Conservation (phyloP, 2,888 invertebrate genomes). For the Drosophila suboccidentalis region DNA sequence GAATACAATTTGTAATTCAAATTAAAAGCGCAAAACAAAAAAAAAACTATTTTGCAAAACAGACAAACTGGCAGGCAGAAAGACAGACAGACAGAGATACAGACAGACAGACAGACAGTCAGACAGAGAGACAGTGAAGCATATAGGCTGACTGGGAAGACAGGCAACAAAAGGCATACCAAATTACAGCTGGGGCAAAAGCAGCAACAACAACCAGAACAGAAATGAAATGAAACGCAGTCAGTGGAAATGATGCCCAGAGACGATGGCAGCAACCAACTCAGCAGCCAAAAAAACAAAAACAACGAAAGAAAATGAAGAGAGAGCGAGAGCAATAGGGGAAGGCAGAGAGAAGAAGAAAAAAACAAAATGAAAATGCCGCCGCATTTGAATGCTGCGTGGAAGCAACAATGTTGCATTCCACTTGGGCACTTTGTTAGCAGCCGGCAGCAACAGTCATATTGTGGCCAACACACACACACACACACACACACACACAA, state of each 20-base stretch:
- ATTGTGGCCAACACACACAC: slow-evolving; percentile 42
- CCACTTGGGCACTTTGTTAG: slow-evolving; percentile 80
- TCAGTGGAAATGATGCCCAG: slow-evolving; percentile 78
- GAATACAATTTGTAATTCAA: slow-evolving; percentile 77
- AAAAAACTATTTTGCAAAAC: slow-evolving; percentile 42
- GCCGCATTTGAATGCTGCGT: slow-evolving; percentile 78
- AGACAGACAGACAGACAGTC: slow-evolving; percentile 6
- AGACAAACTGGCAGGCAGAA: slow-evolving; percentile 6
- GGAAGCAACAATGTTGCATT: slow-evolving; percentile 80
- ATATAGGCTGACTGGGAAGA: neutral
- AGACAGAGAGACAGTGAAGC: slow-evolving; percentile 7
- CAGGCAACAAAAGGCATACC: slow-evolving; percentile 73
- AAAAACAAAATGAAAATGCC: slow-evolving; percentile 62
- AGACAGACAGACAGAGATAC: neutral
- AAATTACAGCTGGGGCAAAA: slow-evolving; percentile 73
- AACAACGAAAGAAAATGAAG: slow-evolving; percentile 20
- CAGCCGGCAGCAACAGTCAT: slow-evolving; percentile 60
- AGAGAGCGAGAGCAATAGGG: neutral
- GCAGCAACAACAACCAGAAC: slow-evolving; percentile 20
- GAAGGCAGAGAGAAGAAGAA: slow-evolving; percentile 15
- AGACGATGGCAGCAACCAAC: slow-evolving; percentile 44
- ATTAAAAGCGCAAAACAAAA: slow-evolving; percentile 70
- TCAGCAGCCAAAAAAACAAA: slow-evolving; percentile 46
- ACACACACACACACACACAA: slow-evolving; percentile 15
- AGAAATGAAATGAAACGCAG: slow-evolving; percentile 73